Conservation (phyloP, 1,140 invertebrate species). For the Trypoxylus dichotomus region DNA sequence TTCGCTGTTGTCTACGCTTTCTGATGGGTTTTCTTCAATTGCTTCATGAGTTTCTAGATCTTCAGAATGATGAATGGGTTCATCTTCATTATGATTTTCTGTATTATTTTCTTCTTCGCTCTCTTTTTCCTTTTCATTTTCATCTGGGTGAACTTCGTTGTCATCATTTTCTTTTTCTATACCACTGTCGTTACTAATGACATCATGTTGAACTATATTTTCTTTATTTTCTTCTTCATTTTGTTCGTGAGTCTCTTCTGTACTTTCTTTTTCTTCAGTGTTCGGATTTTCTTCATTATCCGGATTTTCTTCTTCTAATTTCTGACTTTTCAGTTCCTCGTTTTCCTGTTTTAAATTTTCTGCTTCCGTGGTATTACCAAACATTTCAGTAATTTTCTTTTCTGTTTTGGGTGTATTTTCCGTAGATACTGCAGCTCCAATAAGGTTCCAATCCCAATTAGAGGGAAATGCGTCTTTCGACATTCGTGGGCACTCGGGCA, state of each 20-base stretch:
- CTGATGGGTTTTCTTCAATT: slow-evolving; percentile 35
- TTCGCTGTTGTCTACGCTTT: slow-evolving; percentile 42
- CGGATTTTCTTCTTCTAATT: background rate
- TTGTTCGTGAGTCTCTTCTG: slow-evolving; percentile 48
- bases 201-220: slow-evolving; percentile 38
- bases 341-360: slow-evolving; percentile 37
- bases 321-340: slow-evolving; percentile 36
- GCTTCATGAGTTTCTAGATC: background rate
- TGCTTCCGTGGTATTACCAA: slow-evolving; percentile 34
- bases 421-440: slow-evolving; percentile 56
- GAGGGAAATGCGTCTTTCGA: slow-evolving; percentile 66
- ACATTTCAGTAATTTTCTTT: slow-evolving; percentile 42
- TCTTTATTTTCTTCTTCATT: slow-evolving; percentile 49
- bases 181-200: slow-evolving; percentile 26
- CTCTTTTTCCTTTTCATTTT: slow-evolving; percentile 27
- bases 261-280: slow-evolving; percentile 50
- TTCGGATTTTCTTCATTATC: slow-evolving; percentile 45
- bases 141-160: slow-evolving; percentile 48
- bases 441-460: slow-evolving; percentile 73
- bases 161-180: slow-evolving; percentile 35
- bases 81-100: slow-evolving; percentile 11
- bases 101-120: slow-evolving; percentile 21
- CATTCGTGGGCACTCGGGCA: slow-evolving; percentile 79
- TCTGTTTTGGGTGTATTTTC: slow-evolving; percentile 56
- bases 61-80: slow-evolving; percentile 30